phyloP scores from a whole-genome alignment of 2,888 invertebrate genomes.

The Nomada fabriciana region DNA sequence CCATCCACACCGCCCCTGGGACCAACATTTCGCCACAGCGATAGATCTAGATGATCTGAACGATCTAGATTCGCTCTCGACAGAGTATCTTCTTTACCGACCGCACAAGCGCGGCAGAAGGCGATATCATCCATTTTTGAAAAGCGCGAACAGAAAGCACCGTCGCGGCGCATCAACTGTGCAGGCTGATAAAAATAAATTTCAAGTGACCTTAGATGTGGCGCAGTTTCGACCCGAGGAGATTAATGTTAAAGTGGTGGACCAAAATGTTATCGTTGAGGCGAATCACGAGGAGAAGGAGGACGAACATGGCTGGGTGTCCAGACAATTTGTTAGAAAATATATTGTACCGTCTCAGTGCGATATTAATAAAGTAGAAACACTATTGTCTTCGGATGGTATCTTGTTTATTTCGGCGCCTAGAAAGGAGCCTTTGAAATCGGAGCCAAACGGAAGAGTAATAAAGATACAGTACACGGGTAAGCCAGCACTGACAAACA shows the following conservation, averaged over 20 bases:
- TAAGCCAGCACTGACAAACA: constrained; percentile 65
- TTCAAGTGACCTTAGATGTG: constrained; percentile 90
- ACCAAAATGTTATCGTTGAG: constrained; percentile 89
- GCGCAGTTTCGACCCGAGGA: constrained; percentile 88
- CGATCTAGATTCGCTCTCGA: constrained; percentile 10
- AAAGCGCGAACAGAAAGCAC: constrained; percentile 67
- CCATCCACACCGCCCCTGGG: constrained; percentile 90
- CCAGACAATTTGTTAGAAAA: constrained; percentile 91
- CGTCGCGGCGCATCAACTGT: constrained; percentile 86
- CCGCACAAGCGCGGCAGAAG: constrained; percentile 20
- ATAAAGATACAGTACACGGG: constrained; percentile 73
- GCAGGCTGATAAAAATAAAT: constrained; percentile 88
- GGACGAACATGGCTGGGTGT: constrained; percentile 91
- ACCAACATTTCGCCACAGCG: constrained; percentile 92
- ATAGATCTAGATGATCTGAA: constrained; percentile 88
- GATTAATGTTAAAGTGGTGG: constrained; percentile 87
- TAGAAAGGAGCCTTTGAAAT: constrained; percentile 84
- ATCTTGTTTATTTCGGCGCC: constrained; percentile 91
- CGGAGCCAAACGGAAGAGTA: constrained; percentile 58
- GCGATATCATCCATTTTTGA: constrained; percentile 70
- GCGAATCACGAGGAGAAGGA: constrained; percentile 92
- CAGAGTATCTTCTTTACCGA: constrained; percentile 53
- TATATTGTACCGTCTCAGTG: constrained; percentile 88
- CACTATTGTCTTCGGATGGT: constrained; percentile 93
- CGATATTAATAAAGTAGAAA: constrained; percentile 90